Percentiles rank a stretch among this genome's conserved stretches.
phyloP scores from a whole-genome alignment of 2,888 invertebrate genomes.

The Tromatobia lineatoria region DNA sequence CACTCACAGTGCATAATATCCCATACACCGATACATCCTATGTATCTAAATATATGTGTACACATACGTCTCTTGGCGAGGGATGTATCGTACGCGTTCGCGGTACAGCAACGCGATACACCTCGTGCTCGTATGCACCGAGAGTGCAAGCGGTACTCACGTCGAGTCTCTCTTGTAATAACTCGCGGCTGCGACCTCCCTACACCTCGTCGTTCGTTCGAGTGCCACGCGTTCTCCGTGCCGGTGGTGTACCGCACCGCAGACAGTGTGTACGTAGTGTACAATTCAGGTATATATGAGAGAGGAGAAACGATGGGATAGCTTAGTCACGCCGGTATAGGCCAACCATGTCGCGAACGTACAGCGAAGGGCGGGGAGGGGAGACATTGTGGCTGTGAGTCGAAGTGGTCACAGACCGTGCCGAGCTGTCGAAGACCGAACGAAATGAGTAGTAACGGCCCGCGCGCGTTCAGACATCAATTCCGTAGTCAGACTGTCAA shows the following conservation, averaged over 20 bases:
- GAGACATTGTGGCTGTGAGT: not conserved
- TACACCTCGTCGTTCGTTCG: slow-evolving; percentile 65
- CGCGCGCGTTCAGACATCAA: slow-evolving; percentile 18
- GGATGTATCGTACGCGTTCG: slow-evolving; percentile 27
- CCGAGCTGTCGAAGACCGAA: slow-evolving; percentile 48
- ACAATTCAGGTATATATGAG: slow-evolving; percentile 31
- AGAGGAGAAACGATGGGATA: slow-evolving; percentile 61
- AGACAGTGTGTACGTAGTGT: slow-evolving; percentile 16
- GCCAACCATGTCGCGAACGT: slow-evolving; percentile 28
- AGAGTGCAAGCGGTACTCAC: slow-evolving; percentile 63
- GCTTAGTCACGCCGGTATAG: slow-evolving; percentile 61
- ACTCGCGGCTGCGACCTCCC: slow-evolving; percentile 65
- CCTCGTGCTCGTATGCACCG: slow-evolving; percentile 51
- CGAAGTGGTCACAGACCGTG: slow-evolving; percentile 51
- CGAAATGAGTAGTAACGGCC: slow-evolving; percentile 63
- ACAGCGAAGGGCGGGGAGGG: not conserved
- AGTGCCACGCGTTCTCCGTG: slow-evolving; percentile 62
- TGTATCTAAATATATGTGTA: not conserved
- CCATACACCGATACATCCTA: not conserved
- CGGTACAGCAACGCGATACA: slow-evolving; percentile 15
- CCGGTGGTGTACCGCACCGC: slow-evolving; percentile 30
- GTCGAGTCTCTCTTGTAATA: slow-evolving; percentile 62
- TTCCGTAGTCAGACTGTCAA: not conserved
- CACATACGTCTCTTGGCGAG: slow-evolving; percentile 11
- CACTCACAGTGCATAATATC: not conserved